Conservation (phyloP, 2,888 invertebrate genomes). For the Phrixothrix hirtus region DNA sequence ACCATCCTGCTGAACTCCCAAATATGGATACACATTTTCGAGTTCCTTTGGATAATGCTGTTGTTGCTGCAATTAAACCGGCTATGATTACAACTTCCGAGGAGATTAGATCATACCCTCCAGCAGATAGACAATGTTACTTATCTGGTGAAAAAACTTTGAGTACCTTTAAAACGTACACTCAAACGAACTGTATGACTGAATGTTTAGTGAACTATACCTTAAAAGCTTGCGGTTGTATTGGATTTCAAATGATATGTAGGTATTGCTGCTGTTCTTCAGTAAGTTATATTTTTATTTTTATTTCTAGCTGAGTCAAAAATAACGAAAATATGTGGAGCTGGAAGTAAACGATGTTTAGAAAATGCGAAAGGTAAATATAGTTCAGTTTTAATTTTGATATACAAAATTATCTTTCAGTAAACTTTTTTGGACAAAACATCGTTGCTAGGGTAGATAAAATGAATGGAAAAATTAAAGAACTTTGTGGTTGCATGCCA, state of each 20-base stretch:
- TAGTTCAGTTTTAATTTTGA: no score
- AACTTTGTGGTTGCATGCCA: conserved; percentile 68
- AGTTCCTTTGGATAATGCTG: conserved; percentile 66
- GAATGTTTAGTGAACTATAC: conserved; percentile 43
- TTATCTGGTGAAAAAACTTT: conserved; percentile 39
- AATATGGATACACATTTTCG: conserved; percentile 70
- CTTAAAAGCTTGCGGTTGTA: conserved; percentile 1
- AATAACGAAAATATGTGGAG: no score
- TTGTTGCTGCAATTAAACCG: conserved; percentile 70
- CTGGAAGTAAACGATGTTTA: no score
- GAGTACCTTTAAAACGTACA: conserved; percentile 38
- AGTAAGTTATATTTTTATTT: no score
- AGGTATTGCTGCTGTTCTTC: no score
- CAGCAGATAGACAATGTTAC: conserved; percentile 58
- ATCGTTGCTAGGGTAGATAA: no score
- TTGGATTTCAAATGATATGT: conserved; percentile 6
- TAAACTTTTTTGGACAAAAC: no score
- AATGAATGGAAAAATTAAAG: no score
- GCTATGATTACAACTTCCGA: conserved; percentile 73
- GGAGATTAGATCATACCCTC: conserved; percentile 65
- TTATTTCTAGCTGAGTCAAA: no score
- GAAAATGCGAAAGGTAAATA: no score
- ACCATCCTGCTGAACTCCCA: conserved; percentile 69
- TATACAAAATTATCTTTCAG: no score
- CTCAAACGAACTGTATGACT: conserved; percentile 40